These are phyloP conservation scores for Himalopsyche anomala DNA, from an alignment of 2,888 invertebrate species.

Conservation along the genomic window DNA sequence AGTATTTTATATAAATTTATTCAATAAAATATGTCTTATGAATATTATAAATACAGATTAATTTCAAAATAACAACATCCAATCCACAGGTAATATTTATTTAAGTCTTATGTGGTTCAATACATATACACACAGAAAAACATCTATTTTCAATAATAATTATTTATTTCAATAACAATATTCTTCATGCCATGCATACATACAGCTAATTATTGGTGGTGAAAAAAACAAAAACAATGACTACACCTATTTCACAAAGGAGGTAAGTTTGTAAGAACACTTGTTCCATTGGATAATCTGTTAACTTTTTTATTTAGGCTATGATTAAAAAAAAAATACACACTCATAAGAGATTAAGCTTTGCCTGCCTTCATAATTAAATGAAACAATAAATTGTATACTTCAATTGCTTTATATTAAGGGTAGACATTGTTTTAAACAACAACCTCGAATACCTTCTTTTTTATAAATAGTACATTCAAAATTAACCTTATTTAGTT, in stretches of 20 bases:
- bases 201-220: neutral
- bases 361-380: no score
- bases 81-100: slow-evolving; percentile 42
- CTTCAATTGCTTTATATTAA: no score
- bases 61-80: slow-evolving; percentile 43
- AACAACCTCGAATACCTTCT: no score
- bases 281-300: no score
- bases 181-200: slow-evolving; percentile 3
- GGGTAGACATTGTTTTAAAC: no score
- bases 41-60: slow-evolving; percentile 40
- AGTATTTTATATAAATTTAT: slow-evolving; percentile 33
- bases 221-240: slow-evolving; percentile 21
- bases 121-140: slow-evolving; percentile 31
- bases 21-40: slow-evolving; percentile 43
- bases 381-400: no score
- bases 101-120: slow-evolving; percentile 28
- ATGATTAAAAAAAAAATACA: no score
- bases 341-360: no score
- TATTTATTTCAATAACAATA: slow-evolving; percentile 4
- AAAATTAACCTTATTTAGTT: no score
- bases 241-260: neutral
- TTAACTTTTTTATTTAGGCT: no score
- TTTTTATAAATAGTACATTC: no score
- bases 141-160: slow-evolving; percentile 27
- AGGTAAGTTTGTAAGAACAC: no score